Base-by-base conservation (phyloP, 2,888 invertebrate genomes). In the Xanthia icteritia region DNA sequence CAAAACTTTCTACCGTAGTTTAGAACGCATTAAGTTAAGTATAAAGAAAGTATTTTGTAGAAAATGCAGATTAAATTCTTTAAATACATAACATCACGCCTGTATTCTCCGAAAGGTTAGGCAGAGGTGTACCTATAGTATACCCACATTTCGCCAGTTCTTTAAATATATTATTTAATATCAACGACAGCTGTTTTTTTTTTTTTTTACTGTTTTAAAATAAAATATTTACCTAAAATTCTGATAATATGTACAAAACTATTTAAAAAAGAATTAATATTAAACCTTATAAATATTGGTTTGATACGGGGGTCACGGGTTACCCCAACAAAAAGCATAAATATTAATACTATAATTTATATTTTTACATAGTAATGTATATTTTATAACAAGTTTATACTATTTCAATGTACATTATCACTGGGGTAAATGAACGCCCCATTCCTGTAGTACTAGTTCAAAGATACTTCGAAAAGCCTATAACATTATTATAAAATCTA, bases 391-490 rank as follows among this genome's bases (percentile, higher is more conserved):
- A 83, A 82, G 27, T 60, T 60, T 75, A 79, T 58, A 76, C 60
- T 69, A 68, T 79, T 74, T 67, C 51, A 79, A 71, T 83, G 45
- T 82, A 79, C 58, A 82, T 79, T 73, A 83, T 84, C 84, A 83
- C 83, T 71, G 81, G 56, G 81, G 54, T 61, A 61, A 2, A 8
- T 23, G 0, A 45, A 17, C 64, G 39, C 63, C 79, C 84, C 73
- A 71, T 82, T 74, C 83, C 83, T 82, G 82, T 82, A 82, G 45
- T 71, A 63, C 51, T 31, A 45, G 15, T 64, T 69, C 63, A 63
- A 70, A 48, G 69, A 36, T 82, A 58, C 51, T 45, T 61, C 60
- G 20, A 77, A 79, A 75, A 76, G 64, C 23, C n/a, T 77, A 78
- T 15, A 73, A 61, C 17, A 69, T 45, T 27, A 31, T 73, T 82